Base-by-base conservation (phyloP, 2,888 invertebrate genomes). In the Linnaemya vulpina region DNA sequence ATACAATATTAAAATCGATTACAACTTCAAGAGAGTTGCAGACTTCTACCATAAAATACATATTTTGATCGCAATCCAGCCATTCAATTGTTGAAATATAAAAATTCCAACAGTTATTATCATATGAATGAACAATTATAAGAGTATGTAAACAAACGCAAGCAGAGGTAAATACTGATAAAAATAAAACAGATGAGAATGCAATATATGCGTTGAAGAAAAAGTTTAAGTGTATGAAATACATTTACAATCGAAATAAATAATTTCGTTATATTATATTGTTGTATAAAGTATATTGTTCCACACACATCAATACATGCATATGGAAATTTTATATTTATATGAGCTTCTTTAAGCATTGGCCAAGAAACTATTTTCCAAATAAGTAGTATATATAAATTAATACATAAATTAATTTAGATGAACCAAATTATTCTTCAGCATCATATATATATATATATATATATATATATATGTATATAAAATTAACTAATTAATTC, bases 61-160 rank as follows among this genome's bases (percentile, higher is more conserved):
- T 73, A 71, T 65, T 65, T 73, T 71, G 65, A 65, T 70, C 53
- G 53, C 62, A 63, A 20, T 40, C 51, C 51, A 35, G 51, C 43
- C 62, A 70, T 78, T 43, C 51, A 78, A 71, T 70, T 78, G 70
- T 71, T 70, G 53, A 78, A 78, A 70, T 43, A 53, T 38, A 79
- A 79, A 20, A 62, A 81, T 74, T 20, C 62, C 68, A 35, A 53
- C 75, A 67, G 81, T 75, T 82, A 75, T 82, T 35, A 82, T 70
- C 63, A 55, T 62, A 82, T 82, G 76, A 82, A 58, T 82, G 38
- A 76, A 81, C 75, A 74, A 20, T 49, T 25, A 43, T 55, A 58
- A n/a, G 17, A 35, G 38, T 43, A 22, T 43, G 25, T 46, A n/a
- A 30, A 13, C 62, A 62, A n/a, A 73, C 13, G 22, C 55, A 58